Conservation (phyloP, 2,888 invertebrate species). For the Watsonalla cultraria region DNA sequence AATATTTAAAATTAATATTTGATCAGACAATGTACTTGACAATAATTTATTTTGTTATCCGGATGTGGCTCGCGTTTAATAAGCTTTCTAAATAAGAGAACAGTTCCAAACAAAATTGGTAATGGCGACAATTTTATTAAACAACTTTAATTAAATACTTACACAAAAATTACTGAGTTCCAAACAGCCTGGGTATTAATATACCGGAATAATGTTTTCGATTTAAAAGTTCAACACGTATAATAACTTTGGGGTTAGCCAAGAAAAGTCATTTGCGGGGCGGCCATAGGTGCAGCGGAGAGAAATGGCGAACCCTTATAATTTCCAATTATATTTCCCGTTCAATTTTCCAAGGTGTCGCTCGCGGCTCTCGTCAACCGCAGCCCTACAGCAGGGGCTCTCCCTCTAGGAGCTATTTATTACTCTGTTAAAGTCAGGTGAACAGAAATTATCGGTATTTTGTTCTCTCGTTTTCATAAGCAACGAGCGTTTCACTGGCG, state of each 20-base stretch:
- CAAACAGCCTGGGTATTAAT: background rate
- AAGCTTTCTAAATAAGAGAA: no score
- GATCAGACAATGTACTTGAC: no score
- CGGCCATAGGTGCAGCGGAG: slow-evolving; percentile 32
- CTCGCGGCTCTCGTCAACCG: slow-evolving; percentile 75
- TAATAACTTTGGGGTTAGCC: slow-evolving; percentile 17
- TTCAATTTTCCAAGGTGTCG: slow-evolving; percentile 78
- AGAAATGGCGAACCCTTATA: slow-evolving; percentile 70
- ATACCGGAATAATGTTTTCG: slow-evolving; percentile 22
- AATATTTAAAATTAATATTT: no score
- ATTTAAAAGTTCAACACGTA: slow-evolving; percentile 23
- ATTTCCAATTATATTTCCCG: slow-evolving; percentile 79
- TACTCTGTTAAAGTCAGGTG: slow-evolving; percentile 47
- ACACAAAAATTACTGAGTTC: background rate
- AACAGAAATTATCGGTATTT: slow-evolving; percentile 31
- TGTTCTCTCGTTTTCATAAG: slow-evolving; percentile 7
- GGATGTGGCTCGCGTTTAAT: no score
- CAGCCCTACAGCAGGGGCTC: slow-evolving; percentile 44
- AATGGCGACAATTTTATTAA: no score
- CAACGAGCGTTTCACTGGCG: background rate
- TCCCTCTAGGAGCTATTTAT: slow-evolving; percentile 29
- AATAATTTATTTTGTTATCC: no score
- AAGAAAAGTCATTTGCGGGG: slow-evolving; percentile 29
- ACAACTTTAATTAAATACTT: no score
- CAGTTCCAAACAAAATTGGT: no score